These are phyloP conservation scores for Sebastiscus tertius DNA, from an alignment of 2,797 vertebrate genomes.

Conservation along the genomic window DNA sequence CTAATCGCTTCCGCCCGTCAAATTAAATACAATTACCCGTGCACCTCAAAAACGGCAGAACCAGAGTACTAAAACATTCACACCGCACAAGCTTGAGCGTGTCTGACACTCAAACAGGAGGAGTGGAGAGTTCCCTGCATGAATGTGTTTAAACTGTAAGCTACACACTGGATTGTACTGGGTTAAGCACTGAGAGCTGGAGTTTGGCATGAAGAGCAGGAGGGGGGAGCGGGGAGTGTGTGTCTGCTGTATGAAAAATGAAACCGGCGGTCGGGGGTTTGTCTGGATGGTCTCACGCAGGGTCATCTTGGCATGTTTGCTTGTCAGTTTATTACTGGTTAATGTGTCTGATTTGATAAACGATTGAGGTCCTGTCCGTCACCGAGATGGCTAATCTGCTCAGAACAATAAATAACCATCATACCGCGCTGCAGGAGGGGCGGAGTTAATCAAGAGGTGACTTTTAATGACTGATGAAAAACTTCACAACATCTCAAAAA, in stretches of 20 bases:
- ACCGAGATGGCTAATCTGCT: slow-evolving; percentile 25
- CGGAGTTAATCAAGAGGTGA: neutral
- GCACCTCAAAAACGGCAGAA: slow-evolving; percentile 54
- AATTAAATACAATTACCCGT: slow-evolving; percentile 72
- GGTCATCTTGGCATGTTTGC: slow-evolving; percentile 21
- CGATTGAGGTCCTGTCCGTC: slow-evolving; percentile 3
- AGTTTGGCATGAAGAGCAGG: neutral
- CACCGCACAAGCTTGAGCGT: neutral
- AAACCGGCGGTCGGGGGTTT: slow-evolving; percentile 25
- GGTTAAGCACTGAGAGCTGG: neutral
- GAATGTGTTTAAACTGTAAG: slow-evolving; percentile 21
- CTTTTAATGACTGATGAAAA: slow-evolving; percentile 6
- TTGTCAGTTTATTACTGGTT: neutral
- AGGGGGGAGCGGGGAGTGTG: neutral
- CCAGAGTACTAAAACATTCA: slow-evolving; percentile 53
- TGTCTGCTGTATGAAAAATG: slow-evolving; percentile 23
- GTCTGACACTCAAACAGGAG: slow-evolving; percentile 30
- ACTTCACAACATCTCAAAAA: neutral
- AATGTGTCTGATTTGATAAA: slow-evolving; percentile 25
- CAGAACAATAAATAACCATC: neutral
- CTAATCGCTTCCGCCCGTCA: slow-evolving; percentile 66
- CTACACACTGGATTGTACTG: neutral
- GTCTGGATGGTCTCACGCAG: slow-evolving; percentile 41
- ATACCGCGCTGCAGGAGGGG: neutral
- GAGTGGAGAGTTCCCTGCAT: slow-evolving; percentile 1